Evolutionary conservation across 2,888 invertebrate species (phyloP).

Genomic region (Eupithecia exiguata): DNA sequence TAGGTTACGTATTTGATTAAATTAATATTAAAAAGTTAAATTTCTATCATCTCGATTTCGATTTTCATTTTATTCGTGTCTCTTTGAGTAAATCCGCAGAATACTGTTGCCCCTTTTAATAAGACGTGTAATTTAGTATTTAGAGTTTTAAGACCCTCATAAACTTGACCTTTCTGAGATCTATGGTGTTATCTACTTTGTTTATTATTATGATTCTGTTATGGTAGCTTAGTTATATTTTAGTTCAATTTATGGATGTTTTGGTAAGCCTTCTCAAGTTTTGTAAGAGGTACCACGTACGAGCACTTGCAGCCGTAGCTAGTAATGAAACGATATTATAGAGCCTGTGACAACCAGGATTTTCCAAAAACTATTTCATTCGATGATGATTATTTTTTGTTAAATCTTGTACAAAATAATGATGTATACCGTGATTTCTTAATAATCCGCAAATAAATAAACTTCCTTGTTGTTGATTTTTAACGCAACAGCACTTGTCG

Average conservation of each 20-base stretch:
- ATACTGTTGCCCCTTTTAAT: conserved; percentile 5
- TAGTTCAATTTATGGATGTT: conserved; percentile 47
- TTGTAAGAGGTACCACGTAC: not conserved
- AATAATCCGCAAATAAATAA: too few relatives aligned
- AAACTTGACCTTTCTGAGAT: conserved; percentile 52
- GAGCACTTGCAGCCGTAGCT: too few relatives aligned
- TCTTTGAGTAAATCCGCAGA: not conserved
- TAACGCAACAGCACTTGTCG: too few relatives aligned
- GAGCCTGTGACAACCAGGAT: too few relatives aligned
- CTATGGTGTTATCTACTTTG: conserved; percentile 45
- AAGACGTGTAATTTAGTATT: conserved; percentile 27
- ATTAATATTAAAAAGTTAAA: conserved; percentile 33
- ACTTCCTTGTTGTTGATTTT: too few relatives aligned
- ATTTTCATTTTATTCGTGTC: not conserved
- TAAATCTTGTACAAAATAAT: too few relatives aligned
- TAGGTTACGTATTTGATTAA: conserved; percentile 10
- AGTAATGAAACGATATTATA: not conserved
- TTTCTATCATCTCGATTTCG: conserved; percentile 10
- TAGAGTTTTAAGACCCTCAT: conserved; percentile 44
- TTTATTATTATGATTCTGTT: conserved; percentile 45
- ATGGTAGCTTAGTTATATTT: conserved; percentile 41
- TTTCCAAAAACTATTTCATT: too few relatives aligned
- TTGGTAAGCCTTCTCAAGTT: conserved; percentile 8
- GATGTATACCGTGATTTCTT: too few relatives aligned
- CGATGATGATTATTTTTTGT: too few relatives aligned